Conservation (phyloP, 2,888 invertebrate genomes). For the Smittia sp. region DNA sequence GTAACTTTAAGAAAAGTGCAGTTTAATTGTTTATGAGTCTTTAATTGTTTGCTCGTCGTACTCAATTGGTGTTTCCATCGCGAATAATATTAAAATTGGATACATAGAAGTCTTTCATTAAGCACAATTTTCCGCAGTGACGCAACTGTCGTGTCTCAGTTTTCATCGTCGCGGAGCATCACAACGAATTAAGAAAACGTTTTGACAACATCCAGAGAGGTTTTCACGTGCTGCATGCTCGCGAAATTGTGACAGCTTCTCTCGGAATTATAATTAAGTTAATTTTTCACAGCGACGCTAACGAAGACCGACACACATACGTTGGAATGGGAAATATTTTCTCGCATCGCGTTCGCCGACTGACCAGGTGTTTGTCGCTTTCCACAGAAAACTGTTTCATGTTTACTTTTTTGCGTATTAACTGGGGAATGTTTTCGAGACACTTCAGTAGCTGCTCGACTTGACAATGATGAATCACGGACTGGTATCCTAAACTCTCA, state of each 20-base stretch:
- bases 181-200: not conserved
- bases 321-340: not conserved
- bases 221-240: conserved; percentile 8
- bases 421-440: not conserved
- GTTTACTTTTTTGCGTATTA: conserved; percentile 15
- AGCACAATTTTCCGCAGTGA: conserved; percentile 7
- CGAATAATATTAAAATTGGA: not conserved
- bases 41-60: not conserved
- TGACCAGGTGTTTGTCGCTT: conserved; percentile 19
- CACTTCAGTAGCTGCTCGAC: not conserved
- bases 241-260: conserved; percentile 14
- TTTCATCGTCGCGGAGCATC: conserved; percentile 9
- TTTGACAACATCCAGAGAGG: not conserved
- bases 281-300: not conserved
- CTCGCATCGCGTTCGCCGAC: not conserved
- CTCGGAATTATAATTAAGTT: conserved; percentile 25
- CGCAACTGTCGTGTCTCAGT: not conserved
- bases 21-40: not conserved
- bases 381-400: not conserved
- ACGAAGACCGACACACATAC: not conserved
- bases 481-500: not conserved
- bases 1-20: not conserved
- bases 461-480: conserved; percentile 13
- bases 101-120: not conserved
- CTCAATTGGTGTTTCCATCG: not conserved